Conservation (phyloP, 2,888 invertebrate species). For the Melinopterus prodromus region DNA sequence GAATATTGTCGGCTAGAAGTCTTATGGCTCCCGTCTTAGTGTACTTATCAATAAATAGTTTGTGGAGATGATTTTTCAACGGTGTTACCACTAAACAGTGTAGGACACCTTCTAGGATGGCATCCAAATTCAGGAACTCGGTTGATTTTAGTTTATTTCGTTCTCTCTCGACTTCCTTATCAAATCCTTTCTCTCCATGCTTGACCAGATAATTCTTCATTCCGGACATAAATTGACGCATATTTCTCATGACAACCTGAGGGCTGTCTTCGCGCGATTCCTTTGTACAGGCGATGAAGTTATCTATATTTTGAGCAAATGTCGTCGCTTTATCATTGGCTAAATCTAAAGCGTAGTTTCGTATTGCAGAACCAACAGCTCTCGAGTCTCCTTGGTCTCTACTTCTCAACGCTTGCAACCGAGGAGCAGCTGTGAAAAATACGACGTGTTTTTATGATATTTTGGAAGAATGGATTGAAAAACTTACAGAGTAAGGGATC, state of each 20-base stretch:
- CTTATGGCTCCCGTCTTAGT: conserved; percentile 77
- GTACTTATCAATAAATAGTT: conserved; percentile 89
- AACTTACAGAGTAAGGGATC: conserved; percentile 77
- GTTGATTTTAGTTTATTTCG: conserved; percentile 84
- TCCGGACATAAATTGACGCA: conserved; percentile 97
- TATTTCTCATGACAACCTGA: conserved; percentile 84
- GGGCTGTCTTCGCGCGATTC: conserved; percentile 91
- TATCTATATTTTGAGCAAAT: conserved; percentile 91
- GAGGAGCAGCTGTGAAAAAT: conserved; percentile 73
- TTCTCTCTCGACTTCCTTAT: conserved; percentile 88
- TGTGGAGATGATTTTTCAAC: conserved; percentile 82
- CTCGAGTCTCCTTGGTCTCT: conserved; percentile 65
- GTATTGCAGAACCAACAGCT: conserved; percentile 75
- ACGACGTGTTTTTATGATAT: background rate
- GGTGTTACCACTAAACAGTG: conserved; percentile 90
- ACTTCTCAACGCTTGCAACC: conserved; percentile 74
- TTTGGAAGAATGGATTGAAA: conserved; percentile 13
- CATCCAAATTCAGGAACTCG: conserved; percentile 94
- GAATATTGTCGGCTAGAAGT: conserved; percentile 75
- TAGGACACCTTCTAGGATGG: conserved; percentile 93
- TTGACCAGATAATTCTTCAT: conserved; percentile 98
- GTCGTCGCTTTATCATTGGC: conserved; percentile 87
- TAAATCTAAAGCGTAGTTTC: conserved; percentile 81
- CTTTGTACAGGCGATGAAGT: conserved; percentile 91
- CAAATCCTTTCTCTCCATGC: conserved; percentile 93